phyloP scores from a whole-genome alignment of 2,113 vertebrate genomes.

The Atlantisia rogersi region DNA sequence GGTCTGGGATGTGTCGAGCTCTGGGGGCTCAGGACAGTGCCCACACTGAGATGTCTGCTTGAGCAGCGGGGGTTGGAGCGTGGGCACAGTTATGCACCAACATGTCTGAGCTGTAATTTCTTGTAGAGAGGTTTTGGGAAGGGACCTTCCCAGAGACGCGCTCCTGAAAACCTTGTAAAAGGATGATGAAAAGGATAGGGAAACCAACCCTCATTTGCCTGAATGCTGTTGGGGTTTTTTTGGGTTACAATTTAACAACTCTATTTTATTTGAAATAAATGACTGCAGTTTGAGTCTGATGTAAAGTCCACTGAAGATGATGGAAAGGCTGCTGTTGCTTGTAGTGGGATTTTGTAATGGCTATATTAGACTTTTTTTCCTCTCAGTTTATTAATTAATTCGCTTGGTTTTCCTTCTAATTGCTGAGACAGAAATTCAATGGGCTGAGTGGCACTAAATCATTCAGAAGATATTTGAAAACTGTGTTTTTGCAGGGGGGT shows the following conservation, averaged over 20 bases:
- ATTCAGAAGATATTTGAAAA: constrained; percentile 13
- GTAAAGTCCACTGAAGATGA: background rate
- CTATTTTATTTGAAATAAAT: background rate
- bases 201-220: background rate
- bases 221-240: background rate
- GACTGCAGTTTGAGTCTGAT: background rate
- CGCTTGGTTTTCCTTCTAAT: constrained; percentile 9
- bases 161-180: background rate
- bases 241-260: background rate
- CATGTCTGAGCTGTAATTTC: background rate
- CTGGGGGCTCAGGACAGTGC: background rate
- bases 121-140: background rate
- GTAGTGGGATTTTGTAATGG: background rate
- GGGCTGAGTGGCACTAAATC: constrained; percentile 6
- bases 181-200: background rate
- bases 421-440: background rate
- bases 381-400: constrained; percentile 1
- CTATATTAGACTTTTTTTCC: background rate
- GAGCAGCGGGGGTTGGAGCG: background rate
- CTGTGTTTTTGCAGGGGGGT: background rate
- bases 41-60: accelerated
- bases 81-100: accelerated
- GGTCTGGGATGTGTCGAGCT: accelerated
- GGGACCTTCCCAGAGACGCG: background rate
- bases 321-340: background rate